Evolutionary conservation across 2,797 vertebrate genomes (phyloP).

Genomic region (Anas georgica): DNA sequence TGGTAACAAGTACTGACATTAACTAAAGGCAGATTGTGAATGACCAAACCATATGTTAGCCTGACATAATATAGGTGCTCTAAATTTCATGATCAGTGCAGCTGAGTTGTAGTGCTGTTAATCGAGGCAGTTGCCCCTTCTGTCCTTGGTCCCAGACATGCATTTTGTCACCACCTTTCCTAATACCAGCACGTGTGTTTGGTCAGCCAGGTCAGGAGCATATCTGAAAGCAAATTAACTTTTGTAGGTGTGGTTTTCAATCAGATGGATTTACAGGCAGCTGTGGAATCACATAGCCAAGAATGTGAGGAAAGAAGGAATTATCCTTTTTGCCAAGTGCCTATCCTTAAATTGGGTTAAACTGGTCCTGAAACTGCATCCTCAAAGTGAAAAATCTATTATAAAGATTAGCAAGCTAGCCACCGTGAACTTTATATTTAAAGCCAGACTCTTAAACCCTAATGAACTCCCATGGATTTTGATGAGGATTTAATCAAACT

Average conservation of each 20-base stretch:
- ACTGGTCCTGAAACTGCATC: not conserved
- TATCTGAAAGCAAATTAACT: not conserved
- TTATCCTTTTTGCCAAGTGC: not conserved
- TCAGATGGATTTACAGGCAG: not conserved
- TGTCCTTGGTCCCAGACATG: not conserved
- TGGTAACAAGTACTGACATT: not conserved
- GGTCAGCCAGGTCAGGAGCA: not conserved
- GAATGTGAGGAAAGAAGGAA: not conserved
- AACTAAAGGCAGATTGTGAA: not conserved
- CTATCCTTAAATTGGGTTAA: not conserved
- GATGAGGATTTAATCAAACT: constrained; percentile 49
- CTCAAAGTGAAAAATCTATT: not conserved
- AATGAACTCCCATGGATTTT: constrained; percentile 37
- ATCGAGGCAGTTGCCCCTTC: not conserved
- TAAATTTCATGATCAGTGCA: not conserved
- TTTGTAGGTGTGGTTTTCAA: not conserved
- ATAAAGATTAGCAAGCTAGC: not conserved
- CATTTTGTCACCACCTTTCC: not conserved
- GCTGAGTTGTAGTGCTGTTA: not conserved
- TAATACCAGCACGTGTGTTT: not conserved
- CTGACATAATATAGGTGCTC: not conserved
- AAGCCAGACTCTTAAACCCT: constrained; percentile 7
- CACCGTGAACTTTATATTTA: not conserved
- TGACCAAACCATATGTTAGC: not conserved
- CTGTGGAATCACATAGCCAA: not conserved